Evolutionary conservation across 2,113 vertebrate genomes (phyloP), one percentile per base, ranked within the genome.

Genomic region (Hippopotamus amphibius): DNA sequence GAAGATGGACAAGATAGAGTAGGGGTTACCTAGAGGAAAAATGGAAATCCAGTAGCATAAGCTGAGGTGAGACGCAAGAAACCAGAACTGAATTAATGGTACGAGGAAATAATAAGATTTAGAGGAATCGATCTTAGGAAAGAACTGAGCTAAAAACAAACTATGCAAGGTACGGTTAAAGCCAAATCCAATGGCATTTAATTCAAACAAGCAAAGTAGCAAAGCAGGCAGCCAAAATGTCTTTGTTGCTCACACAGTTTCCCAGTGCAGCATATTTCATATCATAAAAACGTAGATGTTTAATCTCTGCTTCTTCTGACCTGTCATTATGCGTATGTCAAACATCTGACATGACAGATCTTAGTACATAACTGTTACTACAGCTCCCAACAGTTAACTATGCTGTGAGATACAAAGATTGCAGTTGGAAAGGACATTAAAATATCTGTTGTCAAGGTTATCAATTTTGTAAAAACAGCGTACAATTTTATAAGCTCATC

Each of bases 251-350:
- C 97, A 97, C 79, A 95, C 65, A 88, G 87, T 90, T 91, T 91
- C 83, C 69, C 80, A 92, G 55, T 46, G 93, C 90, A 89, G 93
- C 53, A 41, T 10, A 79, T 71, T 79, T 65, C 46, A 21, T 24
- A 84, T 79, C 30, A 55, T 37, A 93, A 97, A 74, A 96, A 96
- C 55, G 76, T 61, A 97, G 93, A 89, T 88, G 74, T 89, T 97
- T 96, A 90, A 96, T 90, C 69, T 95, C 82, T 80, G 94, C 80
- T 97, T 92, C 86, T 96, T 97, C 81, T 92, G 69, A 96, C 69
- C 87, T 92, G 71, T 76, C 84, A 86, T 92, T 87, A 74, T 3
- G 66, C 26, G 63, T 53, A 81, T 24, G 65, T 71, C 61, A 96
- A 80, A 93, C 57, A 97, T 50, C 41, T 74, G 59, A 85, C 13